Percentiles rank a stretch among this genome's conserved stretches.
phyloP scores from a whole-genome alignment of 1,140 invertebrate genomes.

The Cyphomyrmex costatus region DNA sequence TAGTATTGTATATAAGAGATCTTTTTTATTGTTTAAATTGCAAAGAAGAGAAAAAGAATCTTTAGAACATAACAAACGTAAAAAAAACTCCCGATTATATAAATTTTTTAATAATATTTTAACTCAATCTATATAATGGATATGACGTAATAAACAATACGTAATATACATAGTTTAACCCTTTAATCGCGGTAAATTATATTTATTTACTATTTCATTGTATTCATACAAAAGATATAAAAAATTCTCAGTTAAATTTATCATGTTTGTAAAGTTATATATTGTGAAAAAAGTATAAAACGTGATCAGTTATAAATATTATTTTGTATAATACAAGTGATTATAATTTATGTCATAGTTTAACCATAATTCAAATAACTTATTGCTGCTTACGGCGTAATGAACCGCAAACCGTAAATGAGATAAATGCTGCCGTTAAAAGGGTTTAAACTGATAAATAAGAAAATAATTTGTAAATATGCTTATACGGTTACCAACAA shows the following conservation, averaged over 20 bases:
- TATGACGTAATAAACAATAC: not conserved
- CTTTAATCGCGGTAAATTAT: conserved; percentile 32
- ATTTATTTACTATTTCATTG: conserved; percentile 18
- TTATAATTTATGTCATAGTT: conserved; percentile 6
- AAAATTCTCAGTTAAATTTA: not conserved
- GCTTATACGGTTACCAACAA: conserved; percentile 51
- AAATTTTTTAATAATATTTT: conserved; percentile 46
- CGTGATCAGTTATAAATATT: not conserved
- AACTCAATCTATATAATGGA: conserved; percentile 41
- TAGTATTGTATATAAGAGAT: conserved; percentile 35
- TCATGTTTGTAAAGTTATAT: not conserved
- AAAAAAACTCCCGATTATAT: conserved; percentile 12
- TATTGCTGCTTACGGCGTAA: not conserved
- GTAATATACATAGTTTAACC: conserved; percentile 35
- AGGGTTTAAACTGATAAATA: conserved; percentile 46
- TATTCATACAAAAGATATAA: not conserved
- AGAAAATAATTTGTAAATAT: conserved; percentile 55
- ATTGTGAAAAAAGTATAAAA: not conserved
- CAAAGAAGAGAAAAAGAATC: conserved; percentile 20
- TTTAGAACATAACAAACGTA: not conserved
- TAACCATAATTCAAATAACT: conserved; percentile 8
- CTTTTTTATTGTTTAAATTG: conserved; percentile 16
- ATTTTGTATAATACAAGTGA: conserved; percentile 2
- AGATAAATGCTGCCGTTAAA: not conserved
- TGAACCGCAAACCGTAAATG: not conserved